A percentile compares a stretch with the other conserved stretches of the same genome.
Evolutionary conservation across 2,888 invertebrate species (phyloP).

Genomic region (Agrenia bidenticulata): DNA sequence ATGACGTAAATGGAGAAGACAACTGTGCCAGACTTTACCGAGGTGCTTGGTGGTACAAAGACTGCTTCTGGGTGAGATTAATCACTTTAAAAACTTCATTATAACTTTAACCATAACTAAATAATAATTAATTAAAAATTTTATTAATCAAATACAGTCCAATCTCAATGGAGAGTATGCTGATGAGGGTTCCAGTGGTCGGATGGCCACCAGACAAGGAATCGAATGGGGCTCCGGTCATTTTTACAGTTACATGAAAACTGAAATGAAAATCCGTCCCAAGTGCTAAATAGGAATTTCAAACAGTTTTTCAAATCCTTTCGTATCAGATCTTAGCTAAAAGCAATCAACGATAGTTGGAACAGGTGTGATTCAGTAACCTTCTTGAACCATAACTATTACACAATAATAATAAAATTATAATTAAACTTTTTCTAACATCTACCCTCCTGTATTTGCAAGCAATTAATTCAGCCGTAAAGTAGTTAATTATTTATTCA

Average conservation of each 20-base stretch:
- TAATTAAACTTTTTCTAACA: too few relatives aligned
- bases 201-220: conserved; percentile 30
- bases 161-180: conserved; percentile 35
- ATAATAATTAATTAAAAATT: neutral
- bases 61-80: conserved; percentile 26
- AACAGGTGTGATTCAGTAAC: too few relatives aligned
- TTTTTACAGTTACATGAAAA: conserved; percentile 26
- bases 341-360: too few relatives aligned
- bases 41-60: conserved; percentile 40
- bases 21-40: conserved; percentile 27
- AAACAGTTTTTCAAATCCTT: too few relatives aligned
- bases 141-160: conserved; percentile 19
- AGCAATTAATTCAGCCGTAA: too few relatives aligned
- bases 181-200: conserved; percentile 24
- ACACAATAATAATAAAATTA: too few relatives aligned
- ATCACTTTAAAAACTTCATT: neutral
- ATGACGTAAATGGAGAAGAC: conserved; percentile 32
- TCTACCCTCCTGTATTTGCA: too few relatives aligned
- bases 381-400: too few relatives aligned
- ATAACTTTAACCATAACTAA: neutral
- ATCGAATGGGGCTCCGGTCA: conserved; percentile 35
- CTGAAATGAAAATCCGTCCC: conserved; percentile 42
- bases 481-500: too few relatives aligned
- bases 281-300: too few relatives aligned
- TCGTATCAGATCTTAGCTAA: too few relatives aligned